A percentile compares a stretch with the other conserved stretches of the same genome.
Evolutionary conservation across 2,888 invertebrate genomes (phyloP).

Genomic region (Bugulina stolonifera): DNA sequence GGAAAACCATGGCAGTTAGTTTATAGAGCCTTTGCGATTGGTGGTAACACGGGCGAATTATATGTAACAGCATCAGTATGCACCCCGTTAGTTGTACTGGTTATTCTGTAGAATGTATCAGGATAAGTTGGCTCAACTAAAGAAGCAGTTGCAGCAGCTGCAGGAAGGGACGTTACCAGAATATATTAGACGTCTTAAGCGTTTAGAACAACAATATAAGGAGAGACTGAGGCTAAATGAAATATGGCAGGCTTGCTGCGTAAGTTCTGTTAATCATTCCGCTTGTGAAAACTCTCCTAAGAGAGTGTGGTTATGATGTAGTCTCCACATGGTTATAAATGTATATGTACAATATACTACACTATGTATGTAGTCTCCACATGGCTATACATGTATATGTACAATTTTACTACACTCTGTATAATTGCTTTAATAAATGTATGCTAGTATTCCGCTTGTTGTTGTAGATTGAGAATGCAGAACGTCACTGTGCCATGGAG

Average conservation of each 20-base stretch:
- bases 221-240: conserved; percentile 61
- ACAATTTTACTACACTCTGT: too few relatives aligned
- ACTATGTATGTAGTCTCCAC: too few relatives aligned
- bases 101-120: conserved; percentile 68
- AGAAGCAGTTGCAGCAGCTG: conserved; percentile 81
- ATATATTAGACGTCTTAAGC: conserved; percentile 72
- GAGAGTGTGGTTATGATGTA: not conserved
- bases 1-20: too few relatives aligned
- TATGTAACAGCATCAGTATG: too few relatives aligned
- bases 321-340: too few relatives aligned
- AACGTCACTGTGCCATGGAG: conserved; percentile 78
- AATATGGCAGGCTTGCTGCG: conserved; percentile 44
- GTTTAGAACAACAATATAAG: conserved; percentile 73
- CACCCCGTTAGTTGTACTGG: too few relatives aligned
- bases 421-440: too few relatives aligned
- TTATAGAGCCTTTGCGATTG: too few relatives aligned
- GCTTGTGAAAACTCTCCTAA: not conserved
- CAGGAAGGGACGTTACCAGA: conserved; percentile 81
- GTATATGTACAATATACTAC: too few relatives aligned
- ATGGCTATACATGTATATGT: too few relatives aligned
- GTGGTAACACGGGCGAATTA: too few relatives aligned
- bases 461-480: conserved; percentile 72
- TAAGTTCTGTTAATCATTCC: not conserved
- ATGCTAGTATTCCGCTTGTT: not conserved
- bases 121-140: conserved; percentile 79